These are phyloP conservation scores for Athalia circularis DNA, from an alignment of 2,888 invertebrate species.

Conservation along the genomic window DNA sequence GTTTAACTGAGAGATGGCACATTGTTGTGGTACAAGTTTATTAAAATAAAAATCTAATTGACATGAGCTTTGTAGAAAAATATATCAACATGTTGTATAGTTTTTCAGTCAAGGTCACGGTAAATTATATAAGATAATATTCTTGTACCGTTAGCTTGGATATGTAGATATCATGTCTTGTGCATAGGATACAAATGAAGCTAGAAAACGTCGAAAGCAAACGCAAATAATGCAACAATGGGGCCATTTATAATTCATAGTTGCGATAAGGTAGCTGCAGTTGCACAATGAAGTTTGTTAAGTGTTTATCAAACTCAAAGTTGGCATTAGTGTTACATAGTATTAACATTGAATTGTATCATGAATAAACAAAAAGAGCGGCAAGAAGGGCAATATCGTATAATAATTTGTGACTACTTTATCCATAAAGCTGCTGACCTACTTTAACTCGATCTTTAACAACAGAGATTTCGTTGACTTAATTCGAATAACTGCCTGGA, in stretches of 20 bases:
- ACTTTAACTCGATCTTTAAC: conserved; percentile 14
- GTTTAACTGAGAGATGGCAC: conserved; percentile 36
- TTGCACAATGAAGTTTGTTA: conserved; percentile 20
- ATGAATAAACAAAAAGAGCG: conserved; percentile 6
- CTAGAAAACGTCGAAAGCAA: not conserved
- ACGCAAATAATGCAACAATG: not conserved
- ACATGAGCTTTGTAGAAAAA: conserved; percentile 32
- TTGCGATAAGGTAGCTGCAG: not conserved
- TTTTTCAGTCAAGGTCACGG: not conserved
- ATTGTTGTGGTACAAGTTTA: conserved; percentile 7
- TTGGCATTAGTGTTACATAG: not conserved
- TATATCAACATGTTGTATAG: conserved; percentile 8
- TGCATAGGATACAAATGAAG: not conserved
- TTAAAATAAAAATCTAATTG: conserved; percentile 28
- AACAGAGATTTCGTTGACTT: conserved; percentile 5
- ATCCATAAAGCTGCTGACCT: conserved; percentile 24
- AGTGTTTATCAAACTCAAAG: conserved; percentile 18
- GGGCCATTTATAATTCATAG: not conserved
- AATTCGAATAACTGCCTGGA: conserved; percentile 13
- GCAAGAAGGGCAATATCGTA: conserved; percentile 20
- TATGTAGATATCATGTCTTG: not conserved
- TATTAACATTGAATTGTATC: not conserved
- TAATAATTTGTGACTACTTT: conserved; percentile 12
- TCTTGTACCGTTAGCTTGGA: not conserved
- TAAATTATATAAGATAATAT: not conserved